These are phyloP conservation scores for Paratilapia polleni DNA, from an alignment of 2,113 vertebrate genomes.

Conservation along the genomic window DNA sequence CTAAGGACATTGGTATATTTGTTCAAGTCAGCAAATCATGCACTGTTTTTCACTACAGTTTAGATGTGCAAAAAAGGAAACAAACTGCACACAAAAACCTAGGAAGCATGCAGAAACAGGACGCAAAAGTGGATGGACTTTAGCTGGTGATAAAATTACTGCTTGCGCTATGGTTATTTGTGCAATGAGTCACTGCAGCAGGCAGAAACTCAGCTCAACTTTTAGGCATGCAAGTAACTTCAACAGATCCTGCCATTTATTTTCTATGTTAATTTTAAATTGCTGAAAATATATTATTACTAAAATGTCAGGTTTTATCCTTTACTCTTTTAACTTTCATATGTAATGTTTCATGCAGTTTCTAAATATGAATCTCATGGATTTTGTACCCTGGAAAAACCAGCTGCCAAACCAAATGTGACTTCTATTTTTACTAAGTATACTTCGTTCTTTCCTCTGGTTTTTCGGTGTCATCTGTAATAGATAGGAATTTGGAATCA, in stretches of 20 bases:
- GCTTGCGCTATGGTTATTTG: conserved; percentile 10
- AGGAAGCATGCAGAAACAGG: conserved; percentile 30
- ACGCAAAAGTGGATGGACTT: background rate
- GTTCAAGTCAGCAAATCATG: conserved; percentile 24
- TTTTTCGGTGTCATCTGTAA: conserved; percentile 11
- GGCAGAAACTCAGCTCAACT: background rate
- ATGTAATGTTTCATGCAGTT: background rate
- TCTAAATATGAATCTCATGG: background rate
- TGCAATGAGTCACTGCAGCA: background rate
- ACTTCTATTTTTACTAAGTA: conserved; percentile 11
- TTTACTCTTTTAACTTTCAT: background rate
- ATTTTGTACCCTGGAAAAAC: background rate
- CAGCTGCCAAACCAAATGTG: background rate
- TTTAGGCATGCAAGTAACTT: background rate
- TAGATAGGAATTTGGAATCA: no score
- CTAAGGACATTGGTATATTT: conserved; percentile 9
- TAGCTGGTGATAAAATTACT: conserved; percentile 12
- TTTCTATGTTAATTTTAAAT: background rate
- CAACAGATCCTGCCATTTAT: background rate
- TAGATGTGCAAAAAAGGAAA: conserved; percentile 34
- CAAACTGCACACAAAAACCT: conserved; percentile 20
- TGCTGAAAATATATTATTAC: background rate
- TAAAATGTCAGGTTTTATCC: background rate
- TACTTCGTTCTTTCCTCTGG: background rate
- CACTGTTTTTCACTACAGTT: conserved; percentile 21